These are phyloP conservation scores for Mus musculus DNA, from an alignment of 2,113 vertebrate species.

Conservation along the genomic window GRCm39 chr9:14556001-14556500, in stretches of 20 bases:
- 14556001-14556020: background rate
- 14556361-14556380: background rate
- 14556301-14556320: conserved; percentile 35
- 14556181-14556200: background rate
- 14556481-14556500: background rate
- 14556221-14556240: conserved; percentile 83
- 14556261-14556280: conserved; percentile 87
- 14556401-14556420: background rate
- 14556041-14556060: background rate
- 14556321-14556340: background rate
- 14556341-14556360: conserved; percentile 65
- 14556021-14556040: background rate
- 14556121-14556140: background rate
- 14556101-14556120: background rate
- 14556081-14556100: background rate
- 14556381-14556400: background rate
- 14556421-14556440: background rate
- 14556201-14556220: conserved; percentile 81
- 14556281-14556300: conserved; percentile 89
- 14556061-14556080: background rate
- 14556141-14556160: background rate
- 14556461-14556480: background rate
- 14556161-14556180: background rate
- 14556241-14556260: conserved; percentile 85
- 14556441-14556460: background rate